Conservation (phyloP, 2,113 vertebrate species). For the Gadus chalcogrammus region DNA sequence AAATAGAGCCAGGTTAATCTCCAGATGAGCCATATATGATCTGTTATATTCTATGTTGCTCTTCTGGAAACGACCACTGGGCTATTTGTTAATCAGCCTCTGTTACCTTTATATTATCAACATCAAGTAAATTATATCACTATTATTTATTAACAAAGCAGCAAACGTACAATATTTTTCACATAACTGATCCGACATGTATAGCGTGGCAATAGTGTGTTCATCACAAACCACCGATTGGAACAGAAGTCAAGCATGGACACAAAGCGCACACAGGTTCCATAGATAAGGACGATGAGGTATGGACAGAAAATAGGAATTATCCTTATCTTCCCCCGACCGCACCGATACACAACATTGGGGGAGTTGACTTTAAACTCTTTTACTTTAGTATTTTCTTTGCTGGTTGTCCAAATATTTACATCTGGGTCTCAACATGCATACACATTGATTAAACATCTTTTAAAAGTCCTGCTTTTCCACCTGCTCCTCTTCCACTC, state of each 20-base stretch:
- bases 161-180: conserved; percentile 55
- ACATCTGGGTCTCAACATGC: conserved; percentile 40
- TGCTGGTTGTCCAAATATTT: conserved; percentile 35
- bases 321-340: conserved; percentile 4
- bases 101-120: no score
- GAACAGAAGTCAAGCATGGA: conserved; percentile 26
- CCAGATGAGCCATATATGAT: no score
- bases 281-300: conserved; percentile 52
- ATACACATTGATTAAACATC: conserved; percentile 19
- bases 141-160: conserved; percentile 59
- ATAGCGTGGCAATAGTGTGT: conserved; percentile 15
- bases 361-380: conserved; percentile 29
- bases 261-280: conserved; percentile 33
- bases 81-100: no score
- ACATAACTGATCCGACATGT: conserved; percentile 41
- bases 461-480: conserved; percentile 31
- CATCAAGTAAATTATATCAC: conserved; percentile 31
- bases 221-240: conserved; percentile 40
- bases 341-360: conserved; percentile 16
- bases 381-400: conserved; percentile 12
- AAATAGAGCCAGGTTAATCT: no score
- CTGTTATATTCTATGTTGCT: no score
- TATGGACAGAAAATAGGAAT: conserved; percentile 44
- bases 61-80: no score
- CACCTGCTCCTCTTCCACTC: conserved; percentile 28